phyloP scores from a whole-genome alignment of 1,140 invertebrate species.

The Euura lappo region DNA sequence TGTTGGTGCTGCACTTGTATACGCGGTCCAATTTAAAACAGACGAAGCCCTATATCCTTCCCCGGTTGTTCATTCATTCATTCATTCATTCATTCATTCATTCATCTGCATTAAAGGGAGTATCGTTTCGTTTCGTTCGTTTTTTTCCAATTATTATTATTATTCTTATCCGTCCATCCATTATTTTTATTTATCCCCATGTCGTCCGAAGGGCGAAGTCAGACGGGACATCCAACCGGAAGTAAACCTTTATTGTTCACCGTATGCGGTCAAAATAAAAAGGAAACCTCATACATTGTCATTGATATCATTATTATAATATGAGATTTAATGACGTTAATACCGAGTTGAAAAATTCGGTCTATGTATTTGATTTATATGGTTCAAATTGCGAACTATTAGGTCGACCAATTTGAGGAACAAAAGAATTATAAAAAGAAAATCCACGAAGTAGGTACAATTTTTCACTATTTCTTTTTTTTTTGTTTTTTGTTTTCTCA shows the following conservation, averaged over 20 bases:
- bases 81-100: conserved; percentile 33
- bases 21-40: conserved; percentile 59
- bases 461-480: no score
- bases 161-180: no score
- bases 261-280: conserved; percentile 2
- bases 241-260: background rate
- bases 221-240: background rate
- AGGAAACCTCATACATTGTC: background rate
- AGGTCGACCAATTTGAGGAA: background rate
- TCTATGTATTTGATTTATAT: no score
- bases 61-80: conserved; percentile 19
- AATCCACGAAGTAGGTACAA: background rate
- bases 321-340: background rate
- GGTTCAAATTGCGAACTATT: background rate
- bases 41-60: conserved; percentile 42
- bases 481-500: no score
- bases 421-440: background rate
- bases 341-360: background rate
- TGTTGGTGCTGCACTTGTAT: conserved; percentile 39
- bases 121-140: conserved; percentile 4
- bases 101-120: background rate
- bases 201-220: no score
- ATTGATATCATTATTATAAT: background rate
- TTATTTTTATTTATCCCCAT: no score
- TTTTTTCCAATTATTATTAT: background rate